phyloP scores from a whole-genome alignment of 2,888 invertebrate genomes.

The Rhamnusium bicolor region DNA sequence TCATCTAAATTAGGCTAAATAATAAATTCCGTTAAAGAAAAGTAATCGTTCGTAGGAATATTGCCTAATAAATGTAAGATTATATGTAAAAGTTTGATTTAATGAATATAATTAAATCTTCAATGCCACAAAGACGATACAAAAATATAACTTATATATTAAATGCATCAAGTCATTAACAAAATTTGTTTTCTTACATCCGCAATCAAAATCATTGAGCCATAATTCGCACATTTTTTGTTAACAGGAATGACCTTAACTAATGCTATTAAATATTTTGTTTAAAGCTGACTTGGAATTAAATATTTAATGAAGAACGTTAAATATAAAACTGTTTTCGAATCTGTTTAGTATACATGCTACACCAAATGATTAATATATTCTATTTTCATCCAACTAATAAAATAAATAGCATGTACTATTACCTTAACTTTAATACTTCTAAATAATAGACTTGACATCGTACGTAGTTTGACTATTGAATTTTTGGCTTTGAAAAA shows the following conservation, averaged over 20 bases:
- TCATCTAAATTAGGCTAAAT: too few relatives aligned
- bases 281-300: not conserved
- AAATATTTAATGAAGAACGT: not conserved
- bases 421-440: not conserved
- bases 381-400: not conserved
- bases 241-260: not conserved
- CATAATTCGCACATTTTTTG: not conserved
- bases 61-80: too few relatives aligned
- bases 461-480: not conserved
- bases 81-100: too few relatives aligned
- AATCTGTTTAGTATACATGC: not conserved
- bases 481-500: not conserved
- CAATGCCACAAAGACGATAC: too few relatives aligned
- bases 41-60: too few relatives aligned
- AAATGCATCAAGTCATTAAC: too few relatives aligned
- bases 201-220: too few relatives aligned
- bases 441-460: too few relatives aligned
- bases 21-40: too few relatives aligned
- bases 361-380: not conserved
- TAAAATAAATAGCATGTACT: not conserved
- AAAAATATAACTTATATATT: too few relatives aligned
- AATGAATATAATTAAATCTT: too few relatives aligned
- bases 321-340: not conserved
- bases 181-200: too few relatives aligned
- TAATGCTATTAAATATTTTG: not conserved